Evolutionary conservation across 30 jellyfish, hydroid and myxozoan genomes (phyloP), one percentile per base, ranked within the genome.

Genomic region (Turritopsis rubra): DNA sequence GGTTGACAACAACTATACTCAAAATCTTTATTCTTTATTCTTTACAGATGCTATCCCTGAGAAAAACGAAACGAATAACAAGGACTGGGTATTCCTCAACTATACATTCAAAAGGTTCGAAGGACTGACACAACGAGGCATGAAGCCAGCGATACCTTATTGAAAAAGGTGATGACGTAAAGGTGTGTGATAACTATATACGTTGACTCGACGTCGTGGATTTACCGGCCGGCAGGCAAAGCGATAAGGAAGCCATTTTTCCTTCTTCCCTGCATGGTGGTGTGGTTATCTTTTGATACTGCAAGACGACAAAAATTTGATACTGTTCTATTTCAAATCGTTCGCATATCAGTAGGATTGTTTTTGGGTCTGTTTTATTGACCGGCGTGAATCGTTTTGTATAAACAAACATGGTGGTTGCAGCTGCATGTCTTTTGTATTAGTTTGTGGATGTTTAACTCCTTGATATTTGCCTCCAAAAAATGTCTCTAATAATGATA

Each of bases 1-100:
- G 41, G 81, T 41, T 41, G 60, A 41, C 13, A 13, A 3, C 13
- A 41, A 41, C 9, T 41, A 41, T 41, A 41, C 5, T 13, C 13
- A 41, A 41, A 5, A 9, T 21, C 65, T 20, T 74, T 21, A 18
- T 19, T 72, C 18, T 25, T 54, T 80, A 21, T 66, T 0, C 84
- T 82, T 82, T 82, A 85, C 83, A 65, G 96, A 85, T n/a, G 74
- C 96, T 1, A 22, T 75, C 18, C 96, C 93, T 54, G 96, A 93
- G 73, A 88, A 88, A 41, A 75, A 84, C n/a, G 97, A 85, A 71
- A 73, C 89, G 1, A 75, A 80, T 60, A 87, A 93, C 18, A 89
- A 95, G 72, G 99, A 95, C 75, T 95, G 99, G 99, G 99, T 95
- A 16, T 95, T 95, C 86, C 85, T 95, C 70, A 95, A 95, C 79